Evolutionary conservation across 2,797 vertebrate genomes (phyloP).

Genomic region (Halcyon badia): DNA sequence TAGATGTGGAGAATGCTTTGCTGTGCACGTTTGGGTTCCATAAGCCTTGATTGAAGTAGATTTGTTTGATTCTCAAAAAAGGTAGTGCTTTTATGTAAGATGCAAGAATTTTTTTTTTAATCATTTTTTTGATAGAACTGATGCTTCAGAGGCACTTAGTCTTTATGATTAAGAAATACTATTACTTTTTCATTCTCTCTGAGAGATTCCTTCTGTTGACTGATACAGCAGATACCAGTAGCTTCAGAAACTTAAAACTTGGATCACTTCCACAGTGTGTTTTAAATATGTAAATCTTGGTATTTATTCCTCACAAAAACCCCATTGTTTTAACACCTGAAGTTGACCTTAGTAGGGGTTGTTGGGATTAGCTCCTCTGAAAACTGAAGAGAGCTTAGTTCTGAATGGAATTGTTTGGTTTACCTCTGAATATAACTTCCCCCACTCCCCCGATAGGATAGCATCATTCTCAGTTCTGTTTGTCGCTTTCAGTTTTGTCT

Average conservation of each 20-base stretch:
- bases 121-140: not conserved
- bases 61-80: not conserved
- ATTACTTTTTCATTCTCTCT: not conserved
- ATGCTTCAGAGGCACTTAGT: not conserved
- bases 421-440: not conserved
- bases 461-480: not conserved
- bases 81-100: not conserved
- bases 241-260: not conserved
- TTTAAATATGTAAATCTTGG: not conserved
- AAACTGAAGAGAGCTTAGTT: not conserved
- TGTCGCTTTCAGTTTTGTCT: not conserved
- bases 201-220: not conserved
- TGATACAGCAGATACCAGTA: not conserved
- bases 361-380: not conserved
- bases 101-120: not conserved
- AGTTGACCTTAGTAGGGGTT: not conserved
- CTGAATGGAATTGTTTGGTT: not conserved
- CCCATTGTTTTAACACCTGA: not conserved
- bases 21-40: not conserved
- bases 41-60: not conserved
- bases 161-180: not conserved
- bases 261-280: not conserved
- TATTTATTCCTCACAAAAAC: not conserved
- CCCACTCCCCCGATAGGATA: not conserved
- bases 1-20: not conserved